Percentiles rank a stretch among this genome's conserved stretches.
Conservation (phyloP, 2,113 vertebrate species). For the Macroglossus sobrinus region DNA sequence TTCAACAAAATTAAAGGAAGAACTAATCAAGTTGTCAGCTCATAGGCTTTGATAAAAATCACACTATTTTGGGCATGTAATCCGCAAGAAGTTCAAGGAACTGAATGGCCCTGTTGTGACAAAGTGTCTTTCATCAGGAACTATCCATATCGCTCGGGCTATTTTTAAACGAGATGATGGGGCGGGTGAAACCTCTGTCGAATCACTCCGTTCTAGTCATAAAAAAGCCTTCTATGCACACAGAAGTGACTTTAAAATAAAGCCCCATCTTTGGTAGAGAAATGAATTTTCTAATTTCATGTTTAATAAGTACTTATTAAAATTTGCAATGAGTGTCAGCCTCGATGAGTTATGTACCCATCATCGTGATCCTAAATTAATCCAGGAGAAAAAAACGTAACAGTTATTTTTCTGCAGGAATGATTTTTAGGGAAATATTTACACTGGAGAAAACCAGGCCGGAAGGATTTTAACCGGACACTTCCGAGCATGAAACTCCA, state of each 20-base stretch:
- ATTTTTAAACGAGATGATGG: neutral
- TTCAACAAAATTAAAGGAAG: neutral
- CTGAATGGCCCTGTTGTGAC: neutral
- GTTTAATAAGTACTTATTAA: neutral
- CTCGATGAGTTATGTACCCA: neutral
- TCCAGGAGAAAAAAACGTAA: neutral
- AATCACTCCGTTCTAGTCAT: neutral
- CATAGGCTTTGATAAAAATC: neutral
- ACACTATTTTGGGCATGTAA: neutral
- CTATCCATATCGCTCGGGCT: neutral
- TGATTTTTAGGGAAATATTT: conserved; percentile 8
- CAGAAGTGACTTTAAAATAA: neutral
- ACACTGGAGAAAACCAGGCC: neutral
- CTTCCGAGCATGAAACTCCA: neutral
- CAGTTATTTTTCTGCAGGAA: neutral
- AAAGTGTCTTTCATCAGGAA: neutral
- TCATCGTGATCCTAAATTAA: neutral
- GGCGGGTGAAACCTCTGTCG: neutral
- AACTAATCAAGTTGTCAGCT: neutral
- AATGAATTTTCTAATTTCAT: neutral
- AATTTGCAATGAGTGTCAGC: neutral
- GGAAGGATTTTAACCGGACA: neutral
- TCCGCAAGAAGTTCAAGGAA: neutral
- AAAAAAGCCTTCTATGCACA: neutral
- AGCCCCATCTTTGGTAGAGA: neutral